phyloP scores from a whole-genome alignment of 2,113 vertebrate species.

The Ondatra zibethicus region DNA sequence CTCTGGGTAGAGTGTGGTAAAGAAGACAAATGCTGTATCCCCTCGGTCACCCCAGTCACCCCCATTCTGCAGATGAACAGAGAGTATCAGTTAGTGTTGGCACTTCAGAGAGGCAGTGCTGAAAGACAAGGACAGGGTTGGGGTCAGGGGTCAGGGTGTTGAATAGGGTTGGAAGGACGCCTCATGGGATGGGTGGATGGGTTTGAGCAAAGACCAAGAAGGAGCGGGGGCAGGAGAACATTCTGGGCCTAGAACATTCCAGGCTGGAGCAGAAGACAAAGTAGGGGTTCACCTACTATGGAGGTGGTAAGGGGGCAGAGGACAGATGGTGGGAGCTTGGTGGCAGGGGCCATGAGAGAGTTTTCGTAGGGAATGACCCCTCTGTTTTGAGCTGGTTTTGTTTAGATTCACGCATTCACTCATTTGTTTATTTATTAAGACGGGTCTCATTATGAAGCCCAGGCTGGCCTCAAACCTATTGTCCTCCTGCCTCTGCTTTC shows the following conservation, averaged over 20 bases:
- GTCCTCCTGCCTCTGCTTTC: neutral
- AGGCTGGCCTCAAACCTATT: neutral
- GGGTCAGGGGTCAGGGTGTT: fast-evolving
- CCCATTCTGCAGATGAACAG: neutral
- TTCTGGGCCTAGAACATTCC: neutral
- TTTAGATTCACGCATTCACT: neutral
- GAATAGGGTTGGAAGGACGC: neutral
- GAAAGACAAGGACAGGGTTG: neutral
- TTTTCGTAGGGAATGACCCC: neutral
- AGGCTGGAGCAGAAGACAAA: neutral
- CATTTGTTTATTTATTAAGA: neutral
- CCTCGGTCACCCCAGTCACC: neutral
- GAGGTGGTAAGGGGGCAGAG: neutral
- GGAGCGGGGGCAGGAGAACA: fast-evolving
- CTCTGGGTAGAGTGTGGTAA: neutral
- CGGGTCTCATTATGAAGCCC: neutral
- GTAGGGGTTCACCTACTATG: neutral
- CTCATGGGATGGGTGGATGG: neutral
- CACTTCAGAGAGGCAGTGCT: neutral
- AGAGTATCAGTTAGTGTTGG: no score
- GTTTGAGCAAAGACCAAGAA: neutral
- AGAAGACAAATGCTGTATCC: fast-evolving
- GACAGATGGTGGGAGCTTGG: fast-evolving
- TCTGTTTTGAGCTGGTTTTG: neutral
- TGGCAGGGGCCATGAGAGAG: fast-evolving